Percentiles rank a stretch among this genome's conserved stretches.
Evolutionary conservation across 2,888 invertebrate species (phyloP).

Genomic region (Plebejus anna): DNA sequence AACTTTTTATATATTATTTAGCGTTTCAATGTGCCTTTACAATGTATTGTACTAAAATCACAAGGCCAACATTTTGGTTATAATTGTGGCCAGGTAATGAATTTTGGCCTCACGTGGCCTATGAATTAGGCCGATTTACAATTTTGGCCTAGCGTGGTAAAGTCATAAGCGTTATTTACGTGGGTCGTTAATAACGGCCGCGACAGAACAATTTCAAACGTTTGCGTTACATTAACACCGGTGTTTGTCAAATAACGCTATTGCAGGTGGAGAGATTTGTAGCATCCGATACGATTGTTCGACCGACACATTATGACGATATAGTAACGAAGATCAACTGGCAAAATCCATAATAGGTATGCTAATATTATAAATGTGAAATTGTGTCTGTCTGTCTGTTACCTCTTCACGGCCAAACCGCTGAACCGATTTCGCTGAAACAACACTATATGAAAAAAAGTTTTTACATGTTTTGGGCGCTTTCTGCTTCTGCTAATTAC

Average conservation of each 20-base stretch:
- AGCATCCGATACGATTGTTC: conserved; percentile 14
- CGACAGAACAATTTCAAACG: conserved; percentile 60
- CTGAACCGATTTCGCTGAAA: too few species aligned
- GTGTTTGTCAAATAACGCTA: conserved; percentile 47
- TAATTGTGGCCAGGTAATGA: conserved; percentile 8
- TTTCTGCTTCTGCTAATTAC: too few species aligned
- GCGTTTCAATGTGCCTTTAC: neutral
- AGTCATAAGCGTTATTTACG: conserved; percentile 44
- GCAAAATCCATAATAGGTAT: too few species aligned
- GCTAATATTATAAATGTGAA: too few species aligned
- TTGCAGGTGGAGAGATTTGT: conserved; percentile 15
- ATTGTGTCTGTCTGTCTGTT: too few species aligned
- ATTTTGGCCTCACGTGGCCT: conserved; percentile 12
- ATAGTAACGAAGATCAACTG: too few species aligned
- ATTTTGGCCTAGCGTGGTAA: conserved; percentile 15
- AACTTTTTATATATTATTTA: neutral
- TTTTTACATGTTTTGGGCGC: neutral
- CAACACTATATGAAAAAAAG: too few species aligned
- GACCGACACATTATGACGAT: neutral
- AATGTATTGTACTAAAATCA: neutral
- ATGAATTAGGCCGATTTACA: conserved; percentile 6
- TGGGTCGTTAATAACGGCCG: conserved; percentile 58
- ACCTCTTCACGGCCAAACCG: too few species aligned
- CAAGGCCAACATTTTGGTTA: neutral
- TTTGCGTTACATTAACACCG: conserved; percentile 59